Evolutionary conservation across 2,888 invertebrate species (phyloP).

Genomic region (Plebejus argus): DNA sequence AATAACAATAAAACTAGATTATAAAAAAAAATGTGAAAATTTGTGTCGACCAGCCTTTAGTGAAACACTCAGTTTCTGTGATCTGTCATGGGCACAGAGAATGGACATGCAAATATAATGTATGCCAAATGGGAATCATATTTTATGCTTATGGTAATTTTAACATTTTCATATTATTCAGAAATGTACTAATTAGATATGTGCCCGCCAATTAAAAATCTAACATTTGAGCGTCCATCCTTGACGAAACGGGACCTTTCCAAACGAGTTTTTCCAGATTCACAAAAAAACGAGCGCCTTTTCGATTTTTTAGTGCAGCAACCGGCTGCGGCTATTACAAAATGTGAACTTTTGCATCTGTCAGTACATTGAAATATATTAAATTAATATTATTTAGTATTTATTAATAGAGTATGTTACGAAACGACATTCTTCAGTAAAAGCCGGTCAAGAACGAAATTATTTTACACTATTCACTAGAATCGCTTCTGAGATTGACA

Average conservation of each 20-base stretch:
- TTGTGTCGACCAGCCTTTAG: conserved; percentile 28
- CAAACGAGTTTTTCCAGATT: not conserved
- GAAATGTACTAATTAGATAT: not conserved
- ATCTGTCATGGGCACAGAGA: not conserved
- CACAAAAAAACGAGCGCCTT: not conserved
- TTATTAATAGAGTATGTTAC: not conserved
- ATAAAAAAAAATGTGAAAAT: not conserved
- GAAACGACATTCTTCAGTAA: conserved; percentile 23
- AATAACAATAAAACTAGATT: conserved; percentile 2
- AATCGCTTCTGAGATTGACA: not conserved
- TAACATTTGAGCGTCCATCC: not conserved
- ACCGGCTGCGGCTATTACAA: not conserved
- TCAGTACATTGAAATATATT: too few species aligned
- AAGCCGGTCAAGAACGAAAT: conserved; percentile 32
- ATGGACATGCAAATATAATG: not conserved
- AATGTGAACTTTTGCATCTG: too few species aligned
- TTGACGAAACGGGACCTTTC: not conserved
- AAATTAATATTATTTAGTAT: conserved; percentile 2
- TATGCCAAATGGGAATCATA: not conserved
- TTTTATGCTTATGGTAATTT: not conserved
- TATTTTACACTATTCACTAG: conserved; percentile 1
- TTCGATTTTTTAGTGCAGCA: not conserved
- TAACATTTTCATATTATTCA: not conserved
- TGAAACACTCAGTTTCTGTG: not conserved
- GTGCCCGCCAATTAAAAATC: not conserved